These are phyloP conservation scores for Triplophysa rosa DNA, from an alignment of 2,113 vertebrate genomes.

Conservation along the genomic window DNA sequence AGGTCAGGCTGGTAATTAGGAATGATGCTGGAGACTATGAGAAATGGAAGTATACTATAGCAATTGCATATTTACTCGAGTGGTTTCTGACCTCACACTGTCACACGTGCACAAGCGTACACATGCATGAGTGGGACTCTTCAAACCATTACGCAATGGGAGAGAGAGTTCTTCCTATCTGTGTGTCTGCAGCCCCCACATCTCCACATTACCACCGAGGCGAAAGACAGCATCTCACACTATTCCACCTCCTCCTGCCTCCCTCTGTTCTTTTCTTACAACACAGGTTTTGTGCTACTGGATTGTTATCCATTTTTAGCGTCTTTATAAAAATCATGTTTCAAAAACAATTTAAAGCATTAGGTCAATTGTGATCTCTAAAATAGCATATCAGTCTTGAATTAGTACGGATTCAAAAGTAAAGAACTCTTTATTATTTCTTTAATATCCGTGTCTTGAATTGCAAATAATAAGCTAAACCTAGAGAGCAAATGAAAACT, in stretches of 20 bases:
- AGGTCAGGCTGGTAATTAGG: constrained; percentile 2
- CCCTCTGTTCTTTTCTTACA: constrained; percentile 40
- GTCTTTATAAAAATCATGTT: too few species aligned
- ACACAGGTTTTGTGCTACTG: neutral
- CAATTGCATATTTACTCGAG: neutral
- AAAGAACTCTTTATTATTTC: too few species aligned
- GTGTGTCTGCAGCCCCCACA: constrained; percentile 69
- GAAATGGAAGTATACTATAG: neutral
- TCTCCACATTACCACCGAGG: constrained; percentile 66
- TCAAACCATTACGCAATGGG: constrained; percentile 70
- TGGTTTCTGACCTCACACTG: neutral
- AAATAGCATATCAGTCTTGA: too few species aligned
- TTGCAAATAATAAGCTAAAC: too few species aligned
- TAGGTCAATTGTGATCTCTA: too few species aligned
- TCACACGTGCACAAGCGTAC: constrained; percentile 38
- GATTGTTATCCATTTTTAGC: neutral
- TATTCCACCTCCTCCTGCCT: constrained; percentile 34
- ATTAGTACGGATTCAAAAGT: too few species aligned
- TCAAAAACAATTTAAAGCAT: too few species aligned
- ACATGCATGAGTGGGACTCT: constrained; percentile 54
- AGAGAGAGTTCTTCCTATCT: constrained; percentile 72
- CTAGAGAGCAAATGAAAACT: too few species aligned
- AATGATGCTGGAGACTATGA: constrained; percentile 42
- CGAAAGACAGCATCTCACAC: constrained; percentile 66
- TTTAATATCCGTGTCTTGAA: too few species aligned